These are phyloP conservation scores for Drosophila vallismaia DNA, from an alignment of 2,888 invertebrate genomes.

Conservation along the genomic window DNA sequence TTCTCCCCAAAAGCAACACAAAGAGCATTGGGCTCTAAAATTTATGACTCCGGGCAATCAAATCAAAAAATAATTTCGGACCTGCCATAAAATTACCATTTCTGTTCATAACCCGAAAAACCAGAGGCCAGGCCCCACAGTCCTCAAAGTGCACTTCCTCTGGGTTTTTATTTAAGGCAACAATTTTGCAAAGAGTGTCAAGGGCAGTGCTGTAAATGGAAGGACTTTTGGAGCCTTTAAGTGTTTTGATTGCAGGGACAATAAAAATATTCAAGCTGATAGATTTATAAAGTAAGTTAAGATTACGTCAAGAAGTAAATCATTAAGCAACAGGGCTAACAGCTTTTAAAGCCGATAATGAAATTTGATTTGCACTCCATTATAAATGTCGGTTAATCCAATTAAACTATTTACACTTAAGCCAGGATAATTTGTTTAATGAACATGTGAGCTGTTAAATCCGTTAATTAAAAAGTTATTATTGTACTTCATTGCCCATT, in stretches of 20 bases:
- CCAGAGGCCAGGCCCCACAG: not conserved
- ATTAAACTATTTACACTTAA: not conserved
- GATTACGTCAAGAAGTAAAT: no score
- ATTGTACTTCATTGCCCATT: not conserved
- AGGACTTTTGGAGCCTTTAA: not conserved
- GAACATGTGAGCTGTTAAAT: not conserved
- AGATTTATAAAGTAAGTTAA: not conserved
- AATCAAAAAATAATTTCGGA: slow-evolving; percentile 14
- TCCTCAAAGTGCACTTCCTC: not conserved
- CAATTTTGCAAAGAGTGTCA: not conserved
- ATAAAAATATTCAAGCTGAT: not conserved
- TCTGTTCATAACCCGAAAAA: not conserved
- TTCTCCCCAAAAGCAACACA: not conserved
- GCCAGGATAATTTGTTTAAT: slow-evolving; percentile 2
- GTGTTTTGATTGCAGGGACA: not conserved
- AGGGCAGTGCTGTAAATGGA: not conserved
- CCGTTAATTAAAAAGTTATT: not conserved
- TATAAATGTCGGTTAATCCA: not conserved
- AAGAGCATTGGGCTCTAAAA: slow-evolving; percentile 2
- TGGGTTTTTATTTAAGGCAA: not conserved
- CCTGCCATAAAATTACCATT: slow-evolving; percentile 13
- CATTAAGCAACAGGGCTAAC: not conserved
- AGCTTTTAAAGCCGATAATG: not conserved
- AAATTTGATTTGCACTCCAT: not conserved
- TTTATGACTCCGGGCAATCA: slow-evolving; percentile 15